Percentiles rank a stretch among this genome's conserved stretches.
Evolutionary conservation across 2,113 vertebrate species (phyloP).

Genomic region (Podarcis cretensis): DNA sequence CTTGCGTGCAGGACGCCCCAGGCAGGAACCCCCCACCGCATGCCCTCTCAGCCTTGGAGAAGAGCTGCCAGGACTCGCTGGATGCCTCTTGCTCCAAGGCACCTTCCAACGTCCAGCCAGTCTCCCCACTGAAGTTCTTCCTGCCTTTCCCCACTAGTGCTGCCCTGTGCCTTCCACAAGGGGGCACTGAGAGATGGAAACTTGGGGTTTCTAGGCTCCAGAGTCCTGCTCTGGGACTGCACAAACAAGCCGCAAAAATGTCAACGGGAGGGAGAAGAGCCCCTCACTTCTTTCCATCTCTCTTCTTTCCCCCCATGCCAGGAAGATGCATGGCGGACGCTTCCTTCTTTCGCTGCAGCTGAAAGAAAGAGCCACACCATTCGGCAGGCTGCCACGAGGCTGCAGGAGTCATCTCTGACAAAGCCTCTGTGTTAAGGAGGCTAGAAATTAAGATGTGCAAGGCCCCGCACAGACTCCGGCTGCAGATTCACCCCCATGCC

Average conservation of each 20-base stretch:
- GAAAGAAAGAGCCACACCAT: background rate
- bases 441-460: fast-evolving
- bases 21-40: too few species aligned
- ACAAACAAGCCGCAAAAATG: background rate
- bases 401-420: background rate
- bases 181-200: background rate
- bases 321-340: background rate
- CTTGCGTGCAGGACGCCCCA: too few species aligned
- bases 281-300: too few species aligned
- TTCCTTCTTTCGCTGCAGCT: background rate
- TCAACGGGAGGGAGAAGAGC: background rate
- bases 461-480: background rate
- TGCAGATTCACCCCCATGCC: background rate
- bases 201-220: too few species aligned
- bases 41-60: background rate
- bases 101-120: background rate
- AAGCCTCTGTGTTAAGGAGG: background rate
- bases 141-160: background rate
- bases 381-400: background rate
- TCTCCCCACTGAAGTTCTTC: too few species aligned
- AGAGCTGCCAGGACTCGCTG: background rate
- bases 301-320: too few species aligned
- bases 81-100: background rate
- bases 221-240: too few species aligned
- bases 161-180: background rate